Evolutionary conservation across 2,888 invertebrate genomes (phyloP).

Genomic region (Noctua janthina): DNA sequence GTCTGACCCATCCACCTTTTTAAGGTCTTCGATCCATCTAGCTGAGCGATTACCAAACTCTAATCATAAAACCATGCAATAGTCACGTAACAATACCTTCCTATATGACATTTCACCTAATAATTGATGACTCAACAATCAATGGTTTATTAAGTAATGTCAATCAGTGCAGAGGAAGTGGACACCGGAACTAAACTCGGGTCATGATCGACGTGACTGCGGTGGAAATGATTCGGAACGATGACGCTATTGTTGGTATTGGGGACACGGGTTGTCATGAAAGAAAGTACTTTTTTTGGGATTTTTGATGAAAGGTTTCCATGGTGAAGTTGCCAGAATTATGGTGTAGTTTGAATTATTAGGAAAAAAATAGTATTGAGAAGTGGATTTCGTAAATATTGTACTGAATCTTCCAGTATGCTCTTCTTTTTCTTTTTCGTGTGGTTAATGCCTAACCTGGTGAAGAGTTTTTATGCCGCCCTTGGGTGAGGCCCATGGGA

Average conservation of each 20-base stretch:
- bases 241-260: conserved; percentile 43
- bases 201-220: conserved; percentile 58
- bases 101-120: conserved; percentile 21
- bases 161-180: conserved; percentile 55
- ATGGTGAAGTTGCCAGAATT: neutral
- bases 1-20: neutral
- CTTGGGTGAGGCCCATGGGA: too few relatives aligned
- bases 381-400: neutral
- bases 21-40: neutral
- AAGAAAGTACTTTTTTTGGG: conserved; percentile 24
- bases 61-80: neutral
- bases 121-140: conserved; percentile 50
- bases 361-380: neutral
- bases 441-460: too few relatives aligned
- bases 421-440: too few relatives aligned
- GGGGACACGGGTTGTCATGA: conserved; percentile 40
- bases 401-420: neutral
- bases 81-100: neutral
- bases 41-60: neutral
- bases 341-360: neutral
- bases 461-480: too few relatives aligned
- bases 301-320: neutral
- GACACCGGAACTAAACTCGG: conserved; percentile 63
- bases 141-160: conserved; percentile 51
- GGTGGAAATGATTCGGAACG: conserved; percentile 41